Base-by-base conservation (phyloP, 2,888 invertebrate genomes). In the Strigamia maritima region DNA sequence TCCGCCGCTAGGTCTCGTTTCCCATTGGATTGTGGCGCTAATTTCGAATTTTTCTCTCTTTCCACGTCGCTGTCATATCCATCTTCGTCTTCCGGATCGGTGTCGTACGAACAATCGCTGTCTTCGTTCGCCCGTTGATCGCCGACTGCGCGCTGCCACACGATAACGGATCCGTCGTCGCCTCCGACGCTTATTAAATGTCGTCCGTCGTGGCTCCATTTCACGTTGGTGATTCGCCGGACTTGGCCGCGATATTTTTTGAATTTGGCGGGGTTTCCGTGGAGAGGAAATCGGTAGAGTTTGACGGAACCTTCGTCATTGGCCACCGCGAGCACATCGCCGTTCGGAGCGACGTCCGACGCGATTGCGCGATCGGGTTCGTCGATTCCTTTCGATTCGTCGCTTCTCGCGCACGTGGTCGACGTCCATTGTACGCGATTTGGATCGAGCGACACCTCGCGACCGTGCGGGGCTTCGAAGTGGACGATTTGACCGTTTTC, bases 401-500 rank as follows among this genome's bases (percentile, higher is more conserved):
- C 19, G n/a, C 49, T 49, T 3, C n/a, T 14, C 2, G n/a, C n/a
- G 49, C 49, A 49, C 1, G 49, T 49, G 49, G 28, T 14, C 14
- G 65, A 7, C 12, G 24, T 24, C 65, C 65, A 65, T 14, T 24
- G 77, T 12, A 40, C n/a, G 1, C 77, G 40, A 24, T n/a, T 22
- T 10, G 19, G n/a, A 28, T 22, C 19, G 19, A 19, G 31, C 22
- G 14, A 76, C 7, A 40, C 26, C 19, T n/a, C 6, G 1, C 22
- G 40, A 1, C 87, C 87, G 60, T 86, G 80, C 10, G 87, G 87
- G n/a, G 87, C 86, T 83, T 87, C 87, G 81, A 85, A 87, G 82
- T 86, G 87, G 40, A 87, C 82, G 81, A 85, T 85, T 79, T 87
- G 87, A 70, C 84, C 85, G 14, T 87, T 86, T 6, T 86, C 87